Base-by-base conservation (phyloP, 2,113 vertebrate genomes). In the Ictidomys tridecemlineatus region DNA sequence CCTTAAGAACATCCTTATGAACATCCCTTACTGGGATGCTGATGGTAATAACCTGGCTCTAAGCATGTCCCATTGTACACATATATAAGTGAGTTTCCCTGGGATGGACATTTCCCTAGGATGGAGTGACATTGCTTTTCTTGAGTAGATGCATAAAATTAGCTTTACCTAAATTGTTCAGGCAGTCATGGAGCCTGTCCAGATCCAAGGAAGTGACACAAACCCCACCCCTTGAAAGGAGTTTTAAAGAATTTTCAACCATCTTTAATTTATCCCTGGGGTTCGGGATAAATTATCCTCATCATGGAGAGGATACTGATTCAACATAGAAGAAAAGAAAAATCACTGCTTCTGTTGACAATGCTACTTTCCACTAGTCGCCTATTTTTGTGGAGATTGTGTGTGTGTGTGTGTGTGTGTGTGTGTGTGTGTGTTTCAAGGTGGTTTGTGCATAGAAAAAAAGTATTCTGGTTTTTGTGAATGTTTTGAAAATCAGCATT, bases 401-500 rank as follows among this genome's bases (percentile, higher is more conserved):
- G 11, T 61, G 39, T 22, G 17, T 8, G 3, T 30, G 48, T 51
- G 48, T 51, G 48, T 51, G 48, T 51, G 48, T 51, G 48, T 51
- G 48, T 51, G 51, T 37, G 48, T 48, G 48, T 51, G 51, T 37
- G 34, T 63, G 28, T 80, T 34, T 53, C 78, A 94, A 92, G 32
- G 14, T 76, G 5, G 16, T n/a, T 73, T 42, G 26, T 82, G 12
- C n/a, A 51, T 24, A 61, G 14, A 91, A 63, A 94, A 94, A 85
- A 72, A 82, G 13, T 76, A 85, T 51, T 89, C 56, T 84, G 17
- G 42, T 51, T 28, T 82, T 39, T 84, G 73, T 65, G 22, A 48
- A 8, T 77, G 58, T 94, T 83, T 92, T 89, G 61, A 96, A 96
- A 72, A 63, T 69, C 28, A 91, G 45, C 51, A 87, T 74, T 95